Evolutionary conservation across 2,888 invertebrate species (phyloP), one percentile per base, ranked within the genome.

Genomic region (Oxycera nigricornis): DNA sequence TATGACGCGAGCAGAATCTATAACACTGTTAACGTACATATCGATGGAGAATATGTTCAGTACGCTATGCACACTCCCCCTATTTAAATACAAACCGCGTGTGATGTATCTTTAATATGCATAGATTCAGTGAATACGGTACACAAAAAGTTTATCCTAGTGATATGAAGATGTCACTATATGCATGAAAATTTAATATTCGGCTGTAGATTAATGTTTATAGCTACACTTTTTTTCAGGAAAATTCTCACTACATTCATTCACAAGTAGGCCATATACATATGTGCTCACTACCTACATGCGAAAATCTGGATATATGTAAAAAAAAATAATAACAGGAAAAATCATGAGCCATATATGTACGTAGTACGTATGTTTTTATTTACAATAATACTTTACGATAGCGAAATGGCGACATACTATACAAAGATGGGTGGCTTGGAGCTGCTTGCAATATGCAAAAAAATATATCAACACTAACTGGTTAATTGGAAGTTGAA

Each of bases 301-400:
- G n/a, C n/a, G n/a, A n/a, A n/a, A n/a, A n/a, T n/a, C n/a, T n/a
- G 22, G 24, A 55, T 20, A 4, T 3, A 0, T 28, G 14, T 11
- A 59, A 6, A 30, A 28, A 59, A 59, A 59, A 59, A 30, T 14
- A 59, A 22, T 6, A 55, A 0, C 28, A 55, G 14, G 7, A 30
- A 59, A 14, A 9, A n/a, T 26, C 30, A 30, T 28, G 30, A 59
- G 30, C 59, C 26, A 59, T n/a, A 55, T 55, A 55, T 46, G 11
- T 46, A 46, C 14, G n/a, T n/a, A n/a, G n/a, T 1, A 55, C 1
- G 22, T 3, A 50, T 59, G 59, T 59, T 59, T 59, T 28, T 59
- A 59, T 59, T 59, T 59, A 30, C 59, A 1, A 28, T n/a, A n/a
- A n/a, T 59, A 59, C 30, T 59, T 59, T 59, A 59, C 59, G 59